These are phyloP conservation scores for Anthrax anthrax DNA, from an alignment of 2,888 invertebrate genomes.

Conservation along the genomic window DNA sequence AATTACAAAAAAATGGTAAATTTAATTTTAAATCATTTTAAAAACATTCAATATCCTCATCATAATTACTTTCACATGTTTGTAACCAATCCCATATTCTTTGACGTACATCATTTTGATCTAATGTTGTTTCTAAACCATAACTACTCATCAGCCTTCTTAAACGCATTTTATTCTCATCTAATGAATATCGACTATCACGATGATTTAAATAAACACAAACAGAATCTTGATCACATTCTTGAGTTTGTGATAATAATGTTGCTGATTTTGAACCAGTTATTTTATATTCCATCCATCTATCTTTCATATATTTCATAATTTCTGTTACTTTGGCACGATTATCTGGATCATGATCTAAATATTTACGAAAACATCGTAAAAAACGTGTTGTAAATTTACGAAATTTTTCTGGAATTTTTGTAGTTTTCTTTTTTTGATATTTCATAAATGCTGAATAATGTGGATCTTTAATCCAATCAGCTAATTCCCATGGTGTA, in stretches of 20 bases:
- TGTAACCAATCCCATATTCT: constrained; percentile 54
- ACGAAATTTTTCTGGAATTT: constrained; percentile 42
- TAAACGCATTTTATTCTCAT: constrained; percentile 40
- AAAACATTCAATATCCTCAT: constrained; percentile 4
- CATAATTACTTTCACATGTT: constrained; percentile 35
- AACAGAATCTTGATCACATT: constrained; percentile 37
- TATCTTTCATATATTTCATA: constrained; percentile 44
- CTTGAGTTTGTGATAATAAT: constrained; percentile 22
- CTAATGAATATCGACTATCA: constrained; percentile 37
- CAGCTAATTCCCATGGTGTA: constrained; percentile 55
- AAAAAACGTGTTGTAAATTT: constrained; percentile 53
- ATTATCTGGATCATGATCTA: constrained; percentile 52
- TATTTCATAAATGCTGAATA: constrained; percentile 53
- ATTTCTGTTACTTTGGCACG: constrained; percentile 46
- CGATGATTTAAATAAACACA: constrained; percentile 39
- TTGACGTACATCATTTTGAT: constrained; percentile 44
- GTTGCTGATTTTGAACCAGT: constrained; percentile 39
- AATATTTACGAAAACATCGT: constrained; percentile 52
- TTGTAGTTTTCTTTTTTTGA: constrained; percentile 46
- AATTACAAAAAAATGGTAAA: no score
- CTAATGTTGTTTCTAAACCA: constrained; percentile 49
- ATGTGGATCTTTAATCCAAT: constrained; percentile 55
- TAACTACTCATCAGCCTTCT: constrained; percentile 42
- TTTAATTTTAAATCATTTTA: no score
- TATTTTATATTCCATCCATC: constrained; percentile 40